These are phyloP conservation scores for Petrocephalus sullivani DNA, from an alignment of 2,797 vertebrate species.

Conservation along the genomic window DNA sequence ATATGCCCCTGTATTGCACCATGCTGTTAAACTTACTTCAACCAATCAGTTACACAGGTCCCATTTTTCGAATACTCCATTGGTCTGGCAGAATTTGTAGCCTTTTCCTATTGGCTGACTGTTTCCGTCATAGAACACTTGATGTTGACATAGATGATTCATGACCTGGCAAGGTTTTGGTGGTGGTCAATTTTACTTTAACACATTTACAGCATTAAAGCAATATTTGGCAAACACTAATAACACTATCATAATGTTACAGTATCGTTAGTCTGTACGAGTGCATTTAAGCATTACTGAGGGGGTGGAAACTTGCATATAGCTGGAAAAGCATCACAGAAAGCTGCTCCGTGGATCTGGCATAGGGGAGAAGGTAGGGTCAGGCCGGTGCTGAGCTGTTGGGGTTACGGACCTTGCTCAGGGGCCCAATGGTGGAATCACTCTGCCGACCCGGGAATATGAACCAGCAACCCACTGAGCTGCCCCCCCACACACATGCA, in stretches of 20 bases:
- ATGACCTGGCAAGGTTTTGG: background rate
- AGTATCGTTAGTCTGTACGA: background rate
- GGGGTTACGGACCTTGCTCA: background rate
- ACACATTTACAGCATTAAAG: background rate
- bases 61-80: constrained; percentile 60
- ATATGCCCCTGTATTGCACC: constrained; percentile 69
- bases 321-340: background rate
- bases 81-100: constrained; percentile 69
- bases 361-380: background rate
- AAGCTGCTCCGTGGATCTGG: background rate
- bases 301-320: background rate
- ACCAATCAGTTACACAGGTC: constrained; percentile 66
- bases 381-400: background rate
- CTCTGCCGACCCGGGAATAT: background rate
- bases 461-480: background rate
- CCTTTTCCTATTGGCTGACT: constrained; percentile 75
- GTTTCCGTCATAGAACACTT: constrained; percentile 72
- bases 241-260: background rate
- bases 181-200: background rate
- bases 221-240: background rate
- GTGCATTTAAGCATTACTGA: background rate
- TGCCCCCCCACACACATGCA: background rate
- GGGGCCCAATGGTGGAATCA: background rate
- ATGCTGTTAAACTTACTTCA: constrained; percentile 75
- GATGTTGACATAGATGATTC: constrained; percentile 54